A percentile compares a stretch with the other conserved stretches of the same genome.
Evolutionary conservation across 2,888 invertebrate species (phyloP).

Genomic region (Plagodis dolabraria): DNA sequence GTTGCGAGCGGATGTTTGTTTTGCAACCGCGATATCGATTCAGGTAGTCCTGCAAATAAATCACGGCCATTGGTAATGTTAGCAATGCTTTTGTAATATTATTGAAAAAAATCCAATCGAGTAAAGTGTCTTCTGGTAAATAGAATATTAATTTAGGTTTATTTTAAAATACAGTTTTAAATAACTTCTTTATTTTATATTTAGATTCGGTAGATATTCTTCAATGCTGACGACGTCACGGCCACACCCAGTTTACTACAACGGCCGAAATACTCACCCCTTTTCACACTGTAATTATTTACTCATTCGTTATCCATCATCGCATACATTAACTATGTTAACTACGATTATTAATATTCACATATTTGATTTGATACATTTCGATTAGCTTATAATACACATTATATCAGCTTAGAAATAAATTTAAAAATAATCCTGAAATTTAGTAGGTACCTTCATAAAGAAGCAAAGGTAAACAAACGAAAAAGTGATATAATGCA

Average conservation of each 20-base stretch:
- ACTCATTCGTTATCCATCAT: constrained; percentile 72
- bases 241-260: constrained; percentile 66
- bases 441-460: too few species aligned
- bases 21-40: constrained; percentile 72
- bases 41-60: constrained; percentile 79
- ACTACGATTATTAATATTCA: constrained; percentile 45
- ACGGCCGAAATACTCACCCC: constrained; percentile 54
- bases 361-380: constrained; percentile 4
- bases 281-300: constrained; percentile 73
- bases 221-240: constrained; percentile 56
- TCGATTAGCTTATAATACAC: too few species aligned
- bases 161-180: too few species aligned
- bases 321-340: constrained; percentile 50
- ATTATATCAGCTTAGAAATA: too few species aligned
- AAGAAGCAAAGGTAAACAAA: too few species aligned
- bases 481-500: too few species aligned
- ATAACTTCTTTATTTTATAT: constrained; percentile 58
- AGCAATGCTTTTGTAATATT: constrained; percentile 57
- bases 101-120: constrained; percentile 54
- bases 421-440: too few species aligned
- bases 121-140: too few species aligned
- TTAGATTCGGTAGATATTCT: constrained; percentile 52
- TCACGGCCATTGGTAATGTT: constrained; percentile 63
- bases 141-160: too few species aligned
- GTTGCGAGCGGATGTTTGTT: constrained; percentile 76